Evolutionary conservation across 2,113 vertebrate genomes (phyloP), one percentile per base, ranked within the genome.

Genomic region (Cyprinodon brontotheroides): DNA sequence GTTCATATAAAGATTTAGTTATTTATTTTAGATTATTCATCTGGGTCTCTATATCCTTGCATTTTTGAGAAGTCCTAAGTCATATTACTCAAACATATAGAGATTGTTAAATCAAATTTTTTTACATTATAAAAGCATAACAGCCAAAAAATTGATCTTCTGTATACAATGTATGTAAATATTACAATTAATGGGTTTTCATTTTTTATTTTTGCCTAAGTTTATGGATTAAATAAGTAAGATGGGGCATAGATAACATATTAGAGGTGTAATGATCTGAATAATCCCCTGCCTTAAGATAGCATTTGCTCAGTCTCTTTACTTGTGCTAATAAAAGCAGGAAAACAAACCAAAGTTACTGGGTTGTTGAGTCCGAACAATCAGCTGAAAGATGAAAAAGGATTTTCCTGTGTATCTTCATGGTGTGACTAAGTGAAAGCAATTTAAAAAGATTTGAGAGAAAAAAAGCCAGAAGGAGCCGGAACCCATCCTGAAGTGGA

Each of bases 391-490:
- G 14, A 57, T n/a, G 8, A n/a, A n/a, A n/a, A n/a, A 22, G 0
- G 36, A 38, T 66, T 40, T 61, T 22, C 60, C 11, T 17, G 3
- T 14, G 36, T 29, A 7, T 36, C 68, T 17, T 45, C 8, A 11
- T 11, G 40, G 7, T 4, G 20, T 41, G 53, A 50, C 37, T 8
- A 38, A 37, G 29, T 38, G 40, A 36, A 47, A 43, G 40, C 3
- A 61, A n/a, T 9, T 71, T 9, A 45, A 40, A 45, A 29, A 37
- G 11, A 10, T 15, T 41, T 68, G 11, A 38, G 62, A 61, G 15
- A 45, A 48, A 29, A 29, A 29, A 57, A 6, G 6, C 2, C 77
- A 64, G 72, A 60, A 3, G 82, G 62, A 74, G 68, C 63, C n/a
- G 57, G 57, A 43, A 57, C 57, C 73, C 41, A 13, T 68, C 62